Base-by-base conservation (phyloP, 1,140 invertebrate species). In the Camponotus pennsylvanicus region DNA sequence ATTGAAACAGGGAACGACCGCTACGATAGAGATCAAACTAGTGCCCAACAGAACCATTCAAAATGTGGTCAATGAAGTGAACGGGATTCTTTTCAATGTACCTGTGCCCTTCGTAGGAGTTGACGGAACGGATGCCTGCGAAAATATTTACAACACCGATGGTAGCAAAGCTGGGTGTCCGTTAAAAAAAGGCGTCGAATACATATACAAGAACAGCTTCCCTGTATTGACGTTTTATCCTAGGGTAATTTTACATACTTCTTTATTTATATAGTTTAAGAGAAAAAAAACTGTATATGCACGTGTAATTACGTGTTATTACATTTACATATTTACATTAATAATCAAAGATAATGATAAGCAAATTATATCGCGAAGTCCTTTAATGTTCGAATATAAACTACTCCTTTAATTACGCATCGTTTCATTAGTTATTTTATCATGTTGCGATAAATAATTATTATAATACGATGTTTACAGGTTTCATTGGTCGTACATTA, bases 31-130 rank as follows among this genome's bases (percentile, higher is more conserved):
- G 32, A 94, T 97, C 59, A 96, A 94, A 73, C 96, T 97, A 49
- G 95, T 93, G 55, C 96, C 97, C 93, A 94, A 95, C 3, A 90
- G 92, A 6, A 95, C 96, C 73, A 91, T 96, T 18, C 86, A 93
- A 15, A 93, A 86, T 0, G 57, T 97, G 52, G 95, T 64, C 3
- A 96, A 96, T n/a, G 92, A 94, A 6, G 97, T 98, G 2, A 92
- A 92, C 82, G 97, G 97, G 0, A 93, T 95, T 1, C 95, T 97
- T 18, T 89, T 96, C 7, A 96, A 96, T 0, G 91, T 97, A 5
- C 94, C 96, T 0, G 91, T 98, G 75, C 97, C 97, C 0, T 98
- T 98, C 92, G 93, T 97, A 8, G 97, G 97, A 42, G 97, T 97
- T 1, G 97, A 98, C 88, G 97, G 96, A n/a, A 96, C 95, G 4